Evolutionary conservation across 1,140 invertebrate genomes (phyloP).

Genomic region (Saccostrea cuccullata): DNA sequence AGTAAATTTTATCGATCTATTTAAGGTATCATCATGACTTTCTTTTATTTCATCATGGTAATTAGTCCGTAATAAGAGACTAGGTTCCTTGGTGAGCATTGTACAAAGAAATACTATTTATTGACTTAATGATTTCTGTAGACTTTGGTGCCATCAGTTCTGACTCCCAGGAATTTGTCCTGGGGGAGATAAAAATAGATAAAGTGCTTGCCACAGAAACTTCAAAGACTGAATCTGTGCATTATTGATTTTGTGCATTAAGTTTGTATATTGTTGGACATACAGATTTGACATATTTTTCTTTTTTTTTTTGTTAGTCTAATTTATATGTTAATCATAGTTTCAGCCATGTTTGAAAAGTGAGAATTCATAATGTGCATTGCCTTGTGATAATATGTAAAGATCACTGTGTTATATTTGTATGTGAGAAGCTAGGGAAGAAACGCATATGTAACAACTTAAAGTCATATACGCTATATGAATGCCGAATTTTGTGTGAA

Average conservation of each 20-base stretch:
- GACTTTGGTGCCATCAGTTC: neutral
- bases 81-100: neutral
- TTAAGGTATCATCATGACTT: too few relatives aligned
- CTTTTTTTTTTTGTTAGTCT: neutral
- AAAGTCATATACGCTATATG: too few relatives aligned
- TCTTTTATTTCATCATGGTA: too few relatives aligned
- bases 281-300: neutral
- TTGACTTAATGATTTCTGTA: neutral
- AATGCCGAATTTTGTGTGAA: too few relatives aligned
- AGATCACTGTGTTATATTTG: neutral
- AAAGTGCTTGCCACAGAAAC: too few relatives aligned
- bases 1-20: too few relatives aligned
- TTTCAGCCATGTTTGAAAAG: neutral
- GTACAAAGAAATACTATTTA: constrained; percentile 19
- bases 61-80: too few relatives aligned
- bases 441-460: neutral
- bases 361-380: constrained; percentile 3
- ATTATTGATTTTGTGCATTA: too few relatives aligned
- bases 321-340: neutral
- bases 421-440: neutral
- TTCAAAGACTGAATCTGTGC: too few relatives aligned
- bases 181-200: too few relatives aligned
- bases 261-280: neutral
- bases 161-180: too few relatives aligned
- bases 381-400: neutral